Percentiles rank a stretch among this genome's conserved stretches.
Conservation (phyloP, 2,888 invertebrate genomes). For the Tromatobia lineatoria region DNA sequence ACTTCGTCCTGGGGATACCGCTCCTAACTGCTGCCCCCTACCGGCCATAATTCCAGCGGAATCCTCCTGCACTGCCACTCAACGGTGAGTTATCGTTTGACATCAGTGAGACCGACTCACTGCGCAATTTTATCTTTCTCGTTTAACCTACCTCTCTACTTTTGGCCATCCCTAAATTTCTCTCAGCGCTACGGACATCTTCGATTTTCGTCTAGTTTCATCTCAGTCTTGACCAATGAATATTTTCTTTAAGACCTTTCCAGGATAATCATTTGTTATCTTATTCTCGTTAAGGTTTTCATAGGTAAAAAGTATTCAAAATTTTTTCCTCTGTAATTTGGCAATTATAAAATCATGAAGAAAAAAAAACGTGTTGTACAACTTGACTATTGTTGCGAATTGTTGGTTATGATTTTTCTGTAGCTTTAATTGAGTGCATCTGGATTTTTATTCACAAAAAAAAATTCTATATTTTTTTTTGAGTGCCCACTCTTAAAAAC, state of each 20-base stretch:
- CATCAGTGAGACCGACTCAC: conserved; percentile 14
- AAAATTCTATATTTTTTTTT: no score
- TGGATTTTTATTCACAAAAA: no score
- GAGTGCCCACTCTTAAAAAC: no score
- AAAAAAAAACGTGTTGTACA: no score
- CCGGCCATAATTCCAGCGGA: neutral
- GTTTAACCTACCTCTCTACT: conserved; percentile 8
- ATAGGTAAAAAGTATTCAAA: no score
- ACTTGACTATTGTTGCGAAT: no score
- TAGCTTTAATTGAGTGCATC: no score
- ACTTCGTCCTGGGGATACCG: neutral
- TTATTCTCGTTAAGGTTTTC: no score
- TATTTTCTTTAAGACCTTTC: neutral
- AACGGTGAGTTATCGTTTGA: conserved; percentile 61
- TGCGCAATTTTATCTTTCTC: conserved; percentile 42
- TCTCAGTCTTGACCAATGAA: neutral
- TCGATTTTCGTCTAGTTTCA: neutral
- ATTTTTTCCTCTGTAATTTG: no score
- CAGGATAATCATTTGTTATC: neutral
- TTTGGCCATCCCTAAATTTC: neutral
- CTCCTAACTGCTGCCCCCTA: neutral
- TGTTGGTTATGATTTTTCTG: no score
- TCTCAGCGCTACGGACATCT: neutral
- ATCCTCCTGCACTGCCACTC: conserved; percentile 60
- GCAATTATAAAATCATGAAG: no score